Evolutionary conservation across 2,113 vertebrate species (phyloP), one percentile per base, ranked within the genome.

Genomic region (Otus sunia): DNA sequence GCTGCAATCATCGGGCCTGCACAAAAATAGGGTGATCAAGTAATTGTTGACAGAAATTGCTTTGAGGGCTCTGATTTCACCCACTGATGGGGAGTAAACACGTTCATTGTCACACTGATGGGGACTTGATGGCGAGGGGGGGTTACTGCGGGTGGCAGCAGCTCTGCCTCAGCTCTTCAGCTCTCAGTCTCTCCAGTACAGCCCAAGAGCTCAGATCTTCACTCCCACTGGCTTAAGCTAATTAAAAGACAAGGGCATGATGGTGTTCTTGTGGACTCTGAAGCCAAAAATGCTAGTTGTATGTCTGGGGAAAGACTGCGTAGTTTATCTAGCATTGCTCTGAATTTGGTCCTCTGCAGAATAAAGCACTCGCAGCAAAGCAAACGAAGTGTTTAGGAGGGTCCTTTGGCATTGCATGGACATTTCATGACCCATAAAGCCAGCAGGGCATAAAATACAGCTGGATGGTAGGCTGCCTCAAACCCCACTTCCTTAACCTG

Each of bases 171-270:
- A 49, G 23, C 53, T 92, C 52, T 83, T 73, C 53, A 53, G 32
- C 58, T 68, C 58, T 88, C 1, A 1, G 25, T 47, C 47, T 86
- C 67, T 63, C 25, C 1, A 16, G n/a, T 53, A 49, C 3, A 86
- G 47, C 62, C 56, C 10, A n/a, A 56, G 60, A 87, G 12, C 64
- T 91, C 52, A 78, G 39, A 67, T 84, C 56, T 87, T 58, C 3
- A 0, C 26, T 94, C 75, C 58, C 80, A 23, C 64, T 91, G 64
- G 86, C 69, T 81, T 64, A 20, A 84, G 36, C 17, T 91, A 89
- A 94, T 94, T 95, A 94, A 86, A 93, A 95, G 18, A 32, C 59
- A 86, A 71, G 52, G 45, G 29, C 58, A 49, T 45, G 20, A 2
- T 21, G 45, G 62, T 92, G 89, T 53, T 55, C 34, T 60, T 45